Evolutionary conservation across 1,140 invertebrate species (phyloP), one percentile per base, ranked within the genome.

Genomic region (Cepaea nemoralis): DNA sequence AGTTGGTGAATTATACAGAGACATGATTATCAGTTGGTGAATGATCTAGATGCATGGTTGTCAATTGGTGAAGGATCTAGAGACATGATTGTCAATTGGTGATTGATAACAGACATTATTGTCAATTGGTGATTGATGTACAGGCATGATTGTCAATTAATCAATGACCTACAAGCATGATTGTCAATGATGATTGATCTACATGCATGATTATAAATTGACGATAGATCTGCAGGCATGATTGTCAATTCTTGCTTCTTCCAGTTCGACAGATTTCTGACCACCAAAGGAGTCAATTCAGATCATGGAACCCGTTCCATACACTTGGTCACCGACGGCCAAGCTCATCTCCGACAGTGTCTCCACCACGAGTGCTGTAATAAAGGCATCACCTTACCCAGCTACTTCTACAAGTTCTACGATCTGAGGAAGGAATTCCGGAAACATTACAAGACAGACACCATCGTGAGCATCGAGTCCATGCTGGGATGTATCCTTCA

Each of bases 371-470:
- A 99, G 92, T 95, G 96, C 12, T 96, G 95, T 91, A 95, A 95
- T 90, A 98, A 99, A 93, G 94, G 96, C 85, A 94, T 99, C 83
- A 93, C 94, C 69, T 93, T 99, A 77, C 96, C 97, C 19, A 27
- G 39, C 55, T 97, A 97, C 92, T 98, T 96, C 91, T 94, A 94
- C 88, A 92, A 93, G 69, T 99, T 98, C 92, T 95, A 96, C 91
- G 97, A 99, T 92, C 92, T 99, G 24, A 94, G 96, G 87, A 99
- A 99, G 92, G 97, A 98, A 92, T 98, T 98, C 89, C 93, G 94
- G 40, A 94, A 93, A 81, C 94, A 94, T 85, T 95, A 95, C 90
- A 94, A 94, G 66, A 88, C 89, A 66, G 94, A 94, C 55, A 93
- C 83, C 76, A 86, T 89, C 70, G 82, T 84, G 19, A 85, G 86